Conservation (phyloP, 2,797 vertebrate species). For the Pterois miles region DNA sequence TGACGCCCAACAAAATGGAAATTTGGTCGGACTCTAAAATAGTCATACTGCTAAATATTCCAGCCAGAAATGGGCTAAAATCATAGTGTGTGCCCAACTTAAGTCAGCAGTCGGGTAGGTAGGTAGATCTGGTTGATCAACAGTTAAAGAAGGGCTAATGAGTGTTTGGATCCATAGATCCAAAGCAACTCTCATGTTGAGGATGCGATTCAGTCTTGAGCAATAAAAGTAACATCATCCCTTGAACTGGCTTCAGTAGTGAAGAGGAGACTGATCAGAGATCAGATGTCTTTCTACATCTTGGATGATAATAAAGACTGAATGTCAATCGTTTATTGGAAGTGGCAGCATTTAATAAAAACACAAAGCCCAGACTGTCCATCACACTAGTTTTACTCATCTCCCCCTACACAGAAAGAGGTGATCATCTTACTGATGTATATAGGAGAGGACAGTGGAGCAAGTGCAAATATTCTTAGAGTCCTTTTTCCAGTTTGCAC, state of each 20-base stretch:
- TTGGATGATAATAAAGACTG: background rate
- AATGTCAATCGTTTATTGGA: background rate
- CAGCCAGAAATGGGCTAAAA: no score
- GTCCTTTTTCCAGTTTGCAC: background rate
- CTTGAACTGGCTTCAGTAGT: no score
- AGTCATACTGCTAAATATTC: no score
- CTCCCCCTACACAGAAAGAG: background rate
- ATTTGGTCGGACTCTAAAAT: no score
- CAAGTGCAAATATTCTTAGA: background rate
- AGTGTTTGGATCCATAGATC: background rate
- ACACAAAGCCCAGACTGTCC: background rate
- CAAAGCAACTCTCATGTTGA: slow-evolving; percentile 24
- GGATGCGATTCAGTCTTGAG: slow-evolving; percentile 23
- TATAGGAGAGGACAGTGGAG: background rate
- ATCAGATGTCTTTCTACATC: background rate
- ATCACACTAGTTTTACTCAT: background rate
- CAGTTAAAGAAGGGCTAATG: background rate
- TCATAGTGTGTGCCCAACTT: no score
- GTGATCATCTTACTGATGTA: background rate
- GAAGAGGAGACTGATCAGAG: no score
- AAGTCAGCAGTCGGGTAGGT: slow-evolving; percentile 6
- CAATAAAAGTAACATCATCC: background rate
- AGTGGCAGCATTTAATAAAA: slow-evolving; percentile 3
- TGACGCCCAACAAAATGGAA: no score
- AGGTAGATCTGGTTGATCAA: slow-evolving; percentile 14